Base-by-base conservation (phyloP, 2,113 vertebrate species). In the Pygoscelis antarcticus region DNA sequence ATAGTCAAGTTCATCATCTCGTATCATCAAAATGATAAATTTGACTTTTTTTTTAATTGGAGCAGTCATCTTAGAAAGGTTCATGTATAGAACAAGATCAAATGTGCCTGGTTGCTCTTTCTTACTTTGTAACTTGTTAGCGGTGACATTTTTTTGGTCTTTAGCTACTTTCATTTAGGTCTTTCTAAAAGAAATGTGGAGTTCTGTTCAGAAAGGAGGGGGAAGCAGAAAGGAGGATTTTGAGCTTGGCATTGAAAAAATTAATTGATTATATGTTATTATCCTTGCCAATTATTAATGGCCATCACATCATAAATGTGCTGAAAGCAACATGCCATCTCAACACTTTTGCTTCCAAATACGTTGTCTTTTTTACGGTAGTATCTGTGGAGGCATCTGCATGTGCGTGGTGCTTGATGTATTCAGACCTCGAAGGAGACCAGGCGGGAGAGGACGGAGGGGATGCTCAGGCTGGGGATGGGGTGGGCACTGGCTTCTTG, bases 1-100 rank as follows among this genome's bases (percentile, higher is more conserved):
- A 96, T 97, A 94, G 92, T 95, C 46, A 66, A 96, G 92, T 96
- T 97, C 92, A 87, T 97, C 26, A 96, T 96, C 97, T 98, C 17
- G 6, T 89, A 91, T 97, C 89, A 96, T 97, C 97, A 96, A 94
- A 97, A 97, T 93, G 70, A 93, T 82, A 71, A 83, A 96, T 96
- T 90, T 12, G 51, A 96, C 89, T 70, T 98, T 97, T 89, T 91
- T 89, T 92, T 91, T 91, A 97, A 94, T 98, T 85, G 77, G 69
- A 96, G 72, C 32, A 94, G 72, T 97, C 86, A 55, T 95, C 75
- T 96, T 89, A 64, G 86, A 89, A 91, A 87, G 74, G 91, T 95
- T 97, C 17, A 0, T 83, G 49, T 82, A 61, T 69, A 70, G 62
- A 96, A 64, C 54, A 83, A 95, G 97, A 97, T 96, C 86, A 94